Conservation (phyloP, 2,888 invertebrate genomes). For the Petrolisthes cinctipes region DNA sequence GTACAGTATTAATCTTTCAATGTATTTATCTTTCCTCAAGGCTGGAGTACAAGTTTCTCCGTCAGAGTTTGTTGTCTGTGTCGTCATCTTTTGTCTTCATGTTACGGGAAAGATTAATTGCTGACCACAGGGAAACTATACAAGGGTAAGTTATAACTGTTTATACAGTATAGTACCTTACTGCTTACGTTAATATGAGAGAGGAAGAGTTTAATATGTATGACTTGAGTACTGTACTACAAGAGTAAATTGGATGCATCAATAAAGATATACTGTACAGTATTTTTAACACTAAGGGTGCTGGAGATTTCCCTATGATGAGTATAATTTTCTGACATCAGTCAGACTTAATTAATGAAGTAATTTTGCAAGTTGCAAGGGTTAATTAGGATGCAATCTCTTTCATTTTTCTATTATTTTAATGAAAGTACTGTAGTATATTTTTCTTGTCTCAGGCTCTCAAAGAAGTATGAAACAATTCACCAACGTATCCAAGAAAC, state of each 20-base stretch:
- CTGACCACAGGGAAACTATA: constrained; percentile 56
- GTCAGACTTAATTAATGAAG: no score
- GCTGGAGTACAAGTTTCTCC: constrained; percentile 61
- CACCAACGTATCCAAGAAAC: constrained; percentile 78
- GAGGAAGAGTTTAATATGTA: no score
- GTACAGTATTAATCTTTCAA: no score
- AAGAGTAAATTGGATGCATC: not conserved
- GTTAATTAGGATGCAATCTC: no score
- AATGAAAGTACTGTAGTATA: no score
- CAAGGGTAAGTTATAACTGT: constrained; percentile 32
- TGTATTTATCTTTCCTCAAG: constrained; percentile 9
- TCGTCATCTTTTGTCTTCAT: constrained; percentile 53
- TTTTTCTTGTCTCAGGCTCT: constrained; percentile 68
- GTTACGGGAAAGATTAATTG: constrained; percentile 46
- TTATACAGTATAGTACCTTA: not conserved
- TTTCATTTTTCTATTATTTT: no score
- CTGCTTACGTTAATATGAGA: no score
- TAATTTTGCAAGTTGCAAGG: no score
- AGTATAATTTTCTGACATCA: no score
- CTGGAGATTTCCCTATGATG: no score
- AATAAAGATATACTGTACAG: no score
- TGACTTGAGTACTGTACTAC: not conserved
- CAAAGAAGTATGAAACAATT: constrained; percentile 79
- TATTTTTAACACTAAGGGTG: no score
- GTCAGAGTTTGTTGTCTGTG: constrained; percentile 56